Evolutionary conservation across 2,797 vertebrate genomes (phyloP), one percentile per base, ranked within the genome.

Genomic region (Xenentodon cancila): DNA sequence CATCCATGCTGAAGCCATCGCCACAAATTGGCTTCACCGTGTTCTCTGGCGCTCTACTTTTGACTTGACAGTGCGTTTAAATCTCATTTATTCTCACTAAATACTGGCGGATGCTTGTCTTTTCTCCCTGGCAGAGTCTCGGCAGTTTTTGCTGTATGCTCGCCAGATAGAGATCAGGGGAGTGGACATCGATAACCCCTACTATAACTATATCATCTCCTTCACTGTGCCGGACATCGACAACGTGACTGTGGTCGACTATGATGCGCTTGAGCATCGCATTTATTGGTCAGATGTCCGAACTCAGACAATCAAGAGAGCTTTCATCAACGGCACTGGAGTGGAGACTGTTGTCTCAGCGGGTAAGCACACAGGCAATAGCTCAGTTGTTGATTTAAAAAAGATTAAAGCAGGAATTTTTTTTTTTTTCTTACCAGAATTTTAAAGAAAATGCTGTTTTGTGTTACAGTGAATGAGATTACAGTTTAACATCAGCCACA

Each of bases 171-270:
- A 99, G 92, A 99, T 99, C 83, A 89, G 97, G 16, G 97, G 97
- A 0, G 97, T 99, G 89, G 97, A 98, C 88, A 94, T 99, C 0
- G 96, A 98, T 30, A 97, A 96, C 82, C 97, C 97, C 0, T 98
- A 99, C 90, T 99, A 97, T 92, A 99, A 98, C 89, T 97, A 98
- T 85, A 98, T 99, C 85, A 98, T 97, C 91, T 98, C 97, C 78
- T 99, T 99, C 93, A 98, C 97, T 0, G 96, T 98, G 81, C 97
- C 97, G 0, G 97, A 97, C 84, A 98, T 99, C 0, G 97, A 99
- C 86, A 99, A 99, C 0, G 97, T 99, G 73, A 98, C 97, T 0
- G 97, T 96, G 69, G 95, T 99, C 75, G 97, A 99, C 89, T 99
- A 96, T 0, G 97, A 99, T 0, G 96, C 97, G 2, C 20, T 92